Conservation (phyloP, 2,888 invertebrate species). For the Silvanus unidentatus region DNA sequence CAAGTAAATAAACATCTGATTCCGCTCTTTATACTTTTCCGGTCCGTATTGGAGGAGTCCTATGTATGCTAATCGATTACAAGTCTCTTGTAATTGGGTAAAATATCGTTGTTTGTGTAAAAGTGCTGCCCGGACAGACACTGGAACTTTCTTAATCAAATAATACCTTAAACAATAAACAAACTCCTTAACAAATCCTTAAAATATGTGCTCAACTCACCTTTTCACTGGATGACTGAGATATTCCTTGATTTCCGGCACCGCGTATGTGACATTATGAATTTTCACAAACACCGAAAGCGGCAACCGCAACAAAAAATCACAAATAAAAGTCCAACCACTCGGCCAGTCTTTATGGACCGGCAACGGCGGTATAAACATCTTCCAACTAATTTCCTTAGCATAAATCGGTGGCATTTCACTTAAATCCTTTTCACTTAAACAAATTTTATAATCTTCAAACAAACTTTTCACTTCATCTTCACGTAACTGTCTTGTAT, state of each 20-base stretch:
- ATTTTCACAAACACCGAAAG: constrained; percentile 64
- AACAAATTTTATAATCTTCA: constrained; percentile 28
- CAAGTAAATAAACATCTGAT: constrained; percentile 64
- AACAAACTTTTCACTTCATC: constrained; percentile 37
- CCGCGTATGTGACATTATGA: constrained; percentile 53
- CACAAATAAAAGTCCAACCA: constrained; percentile 62
- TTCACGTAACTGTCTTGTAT: constrained; percentile 23
- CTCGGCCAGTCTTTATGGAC: constrained; percentile 50
- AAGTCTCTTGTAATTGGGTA: constrained; percentile 51
- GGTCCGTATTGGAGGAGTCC: constrained; percentile 66
- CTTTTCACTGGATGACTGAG: constrained; percentile 61
- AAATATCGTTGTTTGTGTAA: constrained; percentile 56
- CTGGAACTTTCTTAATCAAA: constrained; percentile 57
- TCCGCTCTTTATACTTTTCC: constrained; percentile 59
- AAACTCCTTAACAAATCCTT: not conserved
- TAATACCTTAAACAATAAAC: constrained; percentile 47
- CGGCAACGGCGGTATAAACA: constrained; percentile 65
- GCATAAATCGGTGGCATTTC: constrained; percentile 50
- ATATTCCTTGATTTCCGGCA: constrained; percentile 54
- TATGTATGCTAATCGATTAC: constrained; percentile 57
- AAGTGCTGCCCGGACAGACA: constrained; percentile 48
- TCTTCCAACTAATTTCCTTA: constrained; percentile 59
- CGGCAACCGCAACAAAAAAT: constrained; percentile 64
- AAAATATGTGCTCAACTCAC: too few species aligned
- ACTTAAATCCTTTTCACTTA: constrained; percentile 42